phyloP scores from a whole-genome alignment of 2,888 invertebrate species.

The Mesorhabditis belari region DNA sequence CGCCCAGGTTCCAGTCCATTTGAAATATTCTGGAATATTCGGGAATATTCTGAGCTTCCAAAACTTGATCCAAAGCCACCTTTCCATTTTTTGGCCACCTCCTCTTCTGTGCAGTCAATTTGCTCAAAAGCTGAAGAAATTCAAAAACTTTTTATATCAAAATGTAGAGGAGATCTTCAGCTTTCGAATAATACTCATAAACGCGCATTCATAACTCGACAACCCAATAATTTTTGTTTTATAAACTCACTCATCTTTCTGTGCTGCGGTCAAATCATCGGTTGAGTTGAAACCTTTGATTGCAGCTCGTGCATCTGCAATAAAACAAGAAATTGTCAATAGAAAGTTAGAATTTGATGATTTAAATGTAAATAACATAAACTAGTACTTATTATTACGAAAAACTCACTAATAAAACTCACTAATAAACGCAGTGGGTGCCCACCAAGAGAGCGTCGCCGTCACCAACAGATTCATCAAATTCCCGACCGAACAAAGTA shows the following conservation, averaged over 20 bases:
- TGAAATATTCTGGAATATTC: no score
- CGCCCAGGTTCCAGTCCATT: no score
- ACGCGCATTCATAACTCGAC: no score
- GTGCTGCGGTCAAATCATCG: not conserved
- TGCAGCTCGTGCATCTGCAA: not conserved
- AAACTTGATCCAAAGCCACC: no score
- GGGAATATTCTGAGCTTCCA: no score
- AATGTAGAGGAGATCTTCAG: no score
- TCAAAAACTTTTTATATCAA: not conserved
- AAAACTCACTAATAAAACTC: not conserved
- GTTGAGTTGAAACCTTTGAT: not conserved
- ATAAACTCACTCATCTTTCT: not conserved
- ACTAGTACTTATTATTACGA: not conserved
- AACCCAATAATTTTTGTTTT: no score
- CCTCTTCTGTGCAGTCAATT: no score
- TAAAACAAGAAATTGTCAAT: no score
- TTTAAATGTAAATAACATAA: not conserved
- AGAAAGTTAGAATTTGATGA: no score
- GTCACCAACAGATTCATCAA: not conserved
- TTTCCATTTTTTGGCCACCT: no score
- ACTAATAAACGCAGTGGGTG: not conserved
- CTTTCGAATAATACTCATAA: no score
- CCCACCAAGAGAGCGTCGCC: not conserved
- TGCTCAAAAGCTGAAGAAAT: not conserved
- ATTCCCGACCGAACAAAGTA: not conserved